Evolutionary conservation across 2,797 vertebrate species (phyloP), one percentile per base, ranked within the genome.

Genomic region (Sus cebifrons): DNA sequence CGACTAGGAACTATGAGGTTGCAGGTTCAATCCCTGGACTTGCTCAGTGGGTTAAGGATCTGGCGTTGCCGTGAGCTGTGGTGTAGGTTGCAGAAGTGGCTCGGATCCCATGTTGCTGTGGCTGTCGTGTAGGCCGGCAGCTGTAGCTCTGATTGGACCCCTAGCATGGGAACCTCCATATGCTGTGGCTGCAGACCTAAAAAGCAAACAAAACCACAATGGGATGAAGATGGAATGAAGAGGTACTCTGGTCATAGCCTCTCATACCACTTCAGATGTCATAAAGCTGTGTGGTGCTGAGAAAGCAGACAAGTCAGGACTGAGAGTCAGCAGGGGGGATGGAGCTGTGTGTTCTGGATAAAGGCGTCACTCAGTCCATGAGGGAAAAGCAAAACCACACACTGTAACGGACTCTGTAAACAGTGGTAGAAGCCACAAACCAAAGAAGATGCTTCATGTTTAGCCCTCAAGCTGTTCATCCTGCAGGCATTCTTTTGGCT

Each of bases 351-450:
- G 70, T 32, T 74, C 70, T 89, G 56, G 79, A 52, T 71, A 40
- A 54, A 95, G 85, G 86, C 21, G 2, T 92, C 17, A 0, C 52
- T 89, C 23, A 44, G 77, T 71, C 89, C 81, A 1, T 6, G 29
- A 49, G 52, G 77, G 20, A 70, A 64, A 86, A 68, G 27, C 75
- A 81, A 92, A 96, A 56, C 91, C 85, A 71, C 3, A 4, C 0
- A 5, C 27, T 62, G 54, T 17, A 25, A 25, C 67, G 8, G 3
- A 60, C 40, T 89, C 92, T 60, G 12, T 86, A 89, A 94, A 89
- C 62, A 90, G 60, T 52, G 94, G 67, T 67, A 6, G 49, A 74
- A 97, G 64, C 91, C 75, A 32, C 89, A 88, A 49, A 82, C 88
- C 92, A 27, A 60, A 44, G 32, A 75, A 52, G 32, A 86, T 11